phyloP scores from a whole-genome alignment of 2,797 vertebrate genomes.

The Choloepus didactylus region DNA sequence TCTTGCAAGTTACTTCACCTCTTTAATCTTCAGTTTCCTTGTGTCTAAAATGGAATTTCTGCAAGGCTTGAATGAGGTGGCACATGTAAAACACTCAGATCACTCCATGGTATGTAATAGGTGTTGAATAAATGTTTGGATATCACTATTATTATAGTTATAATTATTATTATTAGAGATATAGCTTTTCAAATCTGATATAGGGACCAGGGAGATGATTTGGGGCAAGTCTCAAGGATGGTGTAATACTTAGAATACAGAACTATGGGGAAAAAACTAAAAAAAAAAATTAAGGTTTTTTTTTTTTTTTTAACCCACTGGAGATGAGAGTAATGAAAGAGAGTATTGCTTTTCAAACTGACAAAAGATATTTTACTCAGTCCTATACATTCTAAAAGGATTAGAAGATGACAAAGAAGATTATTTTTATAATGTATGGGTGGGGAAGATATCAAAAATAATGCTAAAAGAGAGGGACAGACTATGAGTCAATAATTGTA shows the following conservation, averaged over 20 bases:
- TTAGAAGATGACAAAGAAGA: background rate
- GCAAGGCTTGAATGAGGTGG: background rate
- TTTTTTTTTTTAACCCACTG: background rate
- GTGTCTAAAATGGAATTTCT: slow-evolving; percentile 1
- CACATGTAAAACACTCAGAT: background rate
- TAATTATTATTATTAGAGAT: slow-evolving; percentile 22
- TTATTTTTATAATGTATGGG: slow-evolving; percentile 24
- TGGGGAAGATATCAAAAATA: background rate
- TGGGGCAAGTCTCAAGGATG: slow-evolving; percentile 43
- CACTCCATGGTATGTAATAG: background rate
- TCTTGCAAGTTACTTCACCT: background rate
- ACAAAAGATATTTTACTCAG: background rate
- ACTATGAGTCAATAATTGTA: background rate
- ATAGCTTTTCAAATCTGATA: background rate
- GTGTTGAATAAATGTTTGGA: background rate
- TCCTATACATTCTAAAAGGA: slow-evolving; percentile 15
- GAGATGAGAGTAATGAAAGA: slow-evolving; percentile 29
- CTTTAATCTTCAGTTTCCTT: slow-evolving; percentile 14
- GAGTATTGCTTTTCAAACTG: background rate
- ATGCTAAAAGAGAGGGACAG: slow-evolving; percentile 5
- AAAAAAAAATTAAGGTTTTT: background rate
- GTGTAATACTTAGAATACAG: background rate
- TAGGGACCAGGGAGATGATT: background rate
- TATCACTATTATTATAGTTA: background rate
- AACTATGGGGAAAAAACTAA: background rate